Evolutionary conservation across 2,797 vertebrate species (phyloP), one percentile per base, ranked within the genome.

Genomic region (Gymnopithys bicolor): DNA sequence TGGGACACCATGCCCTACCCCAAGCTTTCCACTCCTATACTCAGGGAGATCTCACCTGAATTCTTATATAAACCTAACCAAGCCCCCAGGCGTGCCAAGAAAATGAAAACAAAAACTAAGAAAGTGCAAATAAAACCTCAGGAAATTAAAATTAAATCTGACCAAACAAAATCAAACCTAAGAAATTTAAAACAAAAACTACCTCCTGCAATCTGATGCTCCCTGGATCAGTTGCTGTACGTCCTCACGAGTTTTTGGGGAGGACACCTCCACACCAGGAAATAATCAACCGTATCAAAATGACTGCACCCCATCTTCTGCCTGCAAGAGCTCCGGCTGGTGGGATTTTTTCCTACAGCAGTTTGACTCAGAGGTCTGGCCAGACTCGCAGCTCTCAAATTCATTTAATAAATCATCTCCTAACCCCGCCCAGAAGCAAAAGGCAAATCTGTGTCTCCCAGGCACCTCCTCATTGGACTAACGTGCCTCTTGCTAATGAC

Each of bases 391-490:
- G 93, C 89, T 87, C 94, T 87, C 87, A 82, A 84, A 94, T 87
- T 90, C 91, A 3, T 91, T 94, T 96, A 92, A 96, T 94, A 93
- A 95, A 95, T 95, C 95, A 96, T 84, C 90, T 84, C 86, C 48
- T 70, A 93, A 87, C 91, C 93, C 93, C 90, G 69, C 94, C 93
- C 95, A 96, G 89, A 74, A 94, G 94, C 78, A 56, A 94, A 91
- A 96, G 90, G 94, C 92, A 97, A 96, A 96, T 93, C 92, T 90
- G 88, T 93, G 91, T 90, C 93, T 96, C 84, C 70, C 84, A 94
- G 94, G 88, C 91, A 93, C 94, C 92, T 87, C 84, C 89, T 95
- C 90, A 94, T 92, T 92, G 95, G 93, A 76, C 90, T 90, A 96
- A 92, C 67, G 13, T 79, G 94, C 76, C 66, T 93, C 89, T 85